Conservation (phyloP, 2,113 vertebrate genomes). For the Scomber japonicus region DNA sequence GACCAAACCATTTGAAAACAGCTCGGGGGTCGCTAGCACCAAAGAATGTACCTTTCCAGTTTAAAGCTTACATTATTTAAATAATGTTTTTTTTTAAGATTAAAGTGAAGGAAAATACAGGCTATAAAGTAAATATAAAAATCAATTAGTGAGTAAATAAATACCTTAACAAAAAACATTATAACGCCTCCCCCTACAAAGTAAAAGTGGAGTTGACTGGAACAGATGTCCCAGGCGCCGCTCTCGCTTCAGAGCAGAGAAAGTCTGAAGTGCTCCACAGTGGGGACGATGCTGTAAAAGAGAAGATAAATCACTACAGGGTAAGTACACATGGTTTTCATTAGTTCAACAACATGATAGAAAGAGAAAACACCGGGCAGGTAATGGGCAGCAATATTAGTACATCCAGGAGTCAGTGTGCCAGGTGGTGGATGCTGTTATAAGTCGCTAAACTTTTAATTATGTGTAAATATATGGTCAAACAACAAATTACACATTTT, state of each 20-base stretch:
- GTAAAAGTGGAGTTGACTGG: conserved; percentile 41
- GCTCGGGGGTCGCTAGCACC: rapidly evolving
- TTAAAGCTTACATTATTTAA: rapidly evolving
- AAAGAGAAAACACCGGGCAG: not conserved
- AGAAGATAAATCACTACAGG: conserved; percentile 13
- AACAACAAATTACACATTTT: too few relatives aligned
- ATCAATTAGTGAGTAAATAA: rapidly evolving
- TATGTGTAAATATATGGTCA: too few relatives aligned
- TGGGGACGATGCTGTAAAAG: conserved; percentile 56
- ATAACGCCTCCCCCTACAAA: rapidly evolving
- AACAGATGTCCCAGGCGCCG: conserved; percentile 69
- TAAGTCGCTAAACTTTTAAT: not conserved
- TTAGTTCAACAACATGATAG: not conserved
- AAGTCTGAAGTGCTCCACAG: conserved; percentile 34
- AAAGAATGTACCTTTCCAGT: rapidly evolving
- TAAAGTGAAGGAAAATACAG: rapidly evolving
- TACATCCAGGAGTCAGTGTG: not conserved
- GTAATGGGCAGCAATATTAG: rapidly evolving
- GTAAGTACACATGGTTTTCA: conserved; percentile 27
- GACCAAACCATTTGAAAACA: conserved; percentile 52
- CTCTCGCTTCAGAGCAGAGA: conserved; percentile 56
- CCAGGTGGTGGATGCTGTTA: not conserved
- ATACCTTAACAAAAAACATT: rapidly evolving
- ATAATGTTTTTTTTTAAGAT: rapidly evolving
- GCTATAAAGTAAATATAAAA: rapidly evolving